These are phyloP conservation scores for Tenthredo notha DNA, from an alignment of 2,888 invertebrate species.

Conservation along the genomic window DNA sequence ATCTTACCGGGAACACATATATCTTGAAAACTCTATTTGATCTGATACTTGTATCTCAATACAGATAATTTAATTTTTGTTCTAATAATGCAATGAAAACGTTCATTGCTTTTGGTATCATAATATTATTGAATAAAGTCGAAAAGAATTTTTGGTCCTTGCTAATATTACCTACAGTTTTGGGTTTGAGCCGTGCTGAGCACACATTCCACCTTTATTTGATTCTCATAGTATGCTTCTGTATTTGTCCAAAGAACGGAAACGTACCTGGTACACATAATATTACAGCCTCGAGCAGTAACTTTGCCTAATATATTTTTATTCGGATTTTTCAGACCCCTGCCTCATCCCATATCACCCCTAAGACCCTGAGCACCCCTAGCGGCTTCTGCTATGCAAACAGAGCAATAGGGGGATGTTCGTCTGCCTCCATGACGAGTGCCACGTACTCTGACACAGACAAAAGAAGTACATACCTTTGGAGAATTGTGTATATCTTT, in stretches of 20 bases:
- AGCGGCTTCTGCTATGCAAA: conserved; percentile 29
- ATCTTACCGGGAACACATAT: too few relatives aligned
- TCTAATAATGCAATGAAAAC: neutral
- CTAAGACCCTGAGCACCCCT: conserved; percentile 36
- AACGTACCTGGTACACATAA: conserved; percentile 39
- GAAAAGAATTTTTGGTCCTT: neutral
- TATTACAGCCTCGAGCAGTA: conserved; percentile 38
- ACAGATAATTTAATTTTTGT: neutral
- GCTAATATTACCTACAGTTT: conserved; percentile 15
- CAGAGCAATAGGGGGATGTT: conserved; percentile 42
- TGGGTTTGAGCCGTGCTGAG: neutral
- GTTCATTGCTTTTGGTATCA: neutral
- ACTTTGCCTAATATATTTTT: conserved; percentile 46
- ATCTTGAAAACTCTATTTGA: neutral
- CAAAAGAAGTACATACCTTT: conserved; percentile 15
- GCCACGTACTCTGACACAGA: conserved; percentile 20
- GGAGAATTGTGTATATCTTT: conserved; percentile 21
- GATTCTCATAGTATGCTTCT: conserved; percentile 32
- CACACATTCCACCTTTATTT: conserved; percentile 42
- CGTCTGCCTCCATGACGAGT: conserved; percentile 16
- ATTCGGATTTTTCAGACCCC: conserved; percentile 46
- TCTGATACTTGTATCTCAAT: neutral
- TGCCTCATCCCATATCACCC: conserved; percentile 26
- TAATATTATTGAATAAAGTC: conserved; percentile 6
- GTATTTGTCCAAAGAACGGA: conserved; percentile 40